Evolutionary conservation across 2,113 vertebrate species (phyloP).

Genomic region (Callipepla californica): DNA sequence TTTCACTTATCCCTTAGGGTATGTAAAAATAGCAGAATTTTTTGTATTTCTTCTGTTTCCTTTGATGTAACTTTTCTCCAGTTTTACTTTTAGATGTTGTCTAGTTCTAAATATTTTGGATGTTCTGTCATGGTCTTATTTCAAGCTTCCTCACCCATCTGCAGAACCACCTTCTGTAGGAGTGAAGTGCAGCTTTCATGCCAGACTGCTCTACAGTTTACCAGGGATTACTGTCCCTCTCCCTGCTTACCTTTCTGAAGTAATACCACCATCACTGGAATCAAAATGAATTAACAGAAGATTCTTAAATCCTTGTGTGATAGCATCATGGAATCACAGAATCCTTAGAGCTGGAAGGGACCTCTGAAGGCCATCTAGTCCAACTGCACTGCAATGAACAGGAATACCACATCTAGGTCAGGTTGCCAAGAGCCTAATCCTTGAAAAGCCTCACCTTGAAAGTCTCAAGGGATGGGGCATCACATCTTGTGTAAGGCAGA

Average conservation of each 20-base stretch:
- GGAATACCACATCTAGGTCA: too few relatives aligned
- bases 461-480: background rate
- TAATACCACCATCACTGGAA: background rate
- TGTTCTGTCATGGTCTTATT: background rate
- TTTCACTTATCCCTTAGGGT: background rate
- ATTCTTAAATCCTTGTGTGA: background rate
- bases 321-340: background rate
- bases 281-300: background rate
- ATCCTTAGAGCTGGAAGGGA: too few relatives aligned
- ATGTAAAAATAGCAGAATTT: background rate
- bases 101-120: background rate
- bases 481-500: background rate
- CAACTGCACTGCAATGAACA: too few relatives aligned
- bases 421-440: background rate
- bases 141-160: background rate
- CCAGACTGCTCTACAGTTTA: background rate
- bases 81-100: background rate
- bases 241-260: background rate
- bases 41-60: background rate
- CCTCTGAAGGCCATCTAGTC: too few relatives aligned
- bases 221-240: background rate
- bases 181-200: background rate
- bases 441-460: background rate
- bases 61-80: background rate
- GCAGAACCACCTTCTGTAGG: background rate